Evolutionary conservation across 2,888 invertebrate genomes (phyloP), one percentile per base, ranked within the genome.

Genomic region (Caenorhabditis wallacei): DNA sequence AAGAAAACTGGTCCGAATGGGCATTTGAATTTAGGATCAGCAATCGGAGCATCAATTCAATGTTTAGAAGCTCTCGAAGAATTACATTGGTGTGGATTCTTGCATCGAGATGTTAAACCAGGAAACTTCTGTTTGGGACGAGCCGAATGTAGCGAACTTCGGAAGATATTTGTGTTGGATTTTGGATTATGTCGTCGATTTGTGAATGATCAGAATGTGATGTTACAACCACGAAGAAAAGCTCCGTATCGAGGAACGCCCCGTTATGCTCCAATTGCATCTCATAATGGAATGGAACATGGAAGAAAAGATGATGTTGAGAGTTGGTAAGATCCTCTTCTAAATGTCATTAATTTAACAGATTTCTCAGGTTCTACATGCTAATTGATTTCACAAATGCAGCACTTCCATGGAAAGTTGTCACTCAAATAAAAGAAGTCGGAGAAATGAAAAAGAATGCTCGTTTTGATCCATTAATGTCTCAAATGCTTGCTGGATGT

Each of bases 51-150:
- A 20, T 86, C 87, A 10, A 87, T 90, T 59, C 90, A 90, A 71
- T 87, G 86, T 53, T 80, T 90, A n/a, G 89, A 90, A 69, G 89
- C 90, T 10, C 76, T 90, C 16, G 89, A 90, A 72, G 90, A 90
- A 40, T 69, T 90, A 3, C 90, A 90, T 72, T 85, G 89, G 79
- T 75, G 75, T 51, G 86, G 86, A 56, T 86, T 84, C 56, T 72
- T 86, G 69, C 86, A 86, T 71, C 70, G 86, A 24, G 86, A 86
- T 37, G 85, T 86, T 13, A 86, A 86, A 54, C 86, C 86, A 37
- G 90, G 89, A 57, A 90, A 90, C 80, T 90, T 88, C 70, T 85
- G 87, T 35, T 81, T 89, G 51, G 90, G 90, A 24, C 80, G 89
- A n/a, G 75, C 87, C 8, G 90, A 90, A 40, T 70, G 78, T 24